phyloP scores from a whole-genome alignment of 2,797 vertebrate species.

The Peromyscus melanophrys region DNA sequence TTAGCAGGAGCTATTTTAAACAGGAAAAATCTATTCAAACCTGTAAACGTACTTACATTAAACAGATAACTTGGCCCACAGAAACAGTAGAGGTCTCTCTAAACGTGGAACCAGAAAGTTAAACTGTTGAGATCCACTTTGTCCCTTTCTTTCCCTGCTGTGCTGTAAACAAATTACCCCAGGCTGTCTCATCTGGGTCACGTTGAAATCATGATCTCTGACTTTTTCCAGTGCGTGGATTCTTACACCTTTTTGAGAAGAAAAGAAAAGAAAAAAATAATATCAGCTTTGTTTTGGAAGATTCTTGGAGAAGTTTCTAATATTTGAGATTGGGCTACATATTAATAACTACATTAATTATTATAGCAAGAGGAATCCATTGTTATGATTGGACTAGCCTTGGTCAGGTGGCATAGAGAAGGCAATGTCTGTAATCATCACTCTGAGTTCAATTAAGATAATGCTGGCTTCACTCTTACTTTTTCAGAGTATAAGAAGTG shows the following conservation, averaged over 20 bases:
- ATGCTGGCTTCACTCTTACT: not conserved
- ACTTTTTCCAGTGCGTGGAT: not conserved
- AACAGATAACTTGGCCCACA: not conserved
- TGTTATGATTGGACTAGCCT: not conserved
- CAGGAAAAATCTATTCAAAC: conserved; percentile 41
- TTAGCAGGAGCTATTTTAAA: conserved; percentile 10
- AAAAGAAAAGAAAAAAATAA: not conserved
- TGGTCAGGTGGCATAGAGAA: not conserved
- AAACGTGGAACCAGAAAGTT: not conserved
- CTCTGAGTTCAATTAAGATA: not conserved
- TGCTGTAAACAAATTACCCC: not conserved
- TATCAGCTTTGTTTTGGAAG: not conserved
- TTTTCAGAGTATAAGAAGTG: not conserved
- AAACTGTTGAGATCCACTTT: not conserved
- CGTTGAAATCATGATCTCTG: conserved; percentile 18
- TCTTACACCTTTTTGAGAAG: not conserved
- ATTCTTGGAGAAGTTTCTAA: not conserved
- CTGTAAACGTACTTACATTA: conserved; percentile 34
- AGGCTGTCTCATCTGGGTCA: not conserved
- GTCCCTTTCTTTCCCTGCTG: not conserved
- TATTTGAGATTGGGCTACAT: not conserved
- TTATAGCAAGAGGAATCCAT: not conserved
- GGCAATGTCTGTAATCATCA: not conserved
- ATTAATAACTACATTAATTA: not conserved
- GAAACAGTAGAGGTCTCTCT: not conserved